Percentiles rank a stretch among this genome's conserved stretches.
These are phyloP conservation scores for Eledone cirrhosa DNA, from an alignment of 2,888 invertebrate genomes.

Conservation along the genomic window DNA sequence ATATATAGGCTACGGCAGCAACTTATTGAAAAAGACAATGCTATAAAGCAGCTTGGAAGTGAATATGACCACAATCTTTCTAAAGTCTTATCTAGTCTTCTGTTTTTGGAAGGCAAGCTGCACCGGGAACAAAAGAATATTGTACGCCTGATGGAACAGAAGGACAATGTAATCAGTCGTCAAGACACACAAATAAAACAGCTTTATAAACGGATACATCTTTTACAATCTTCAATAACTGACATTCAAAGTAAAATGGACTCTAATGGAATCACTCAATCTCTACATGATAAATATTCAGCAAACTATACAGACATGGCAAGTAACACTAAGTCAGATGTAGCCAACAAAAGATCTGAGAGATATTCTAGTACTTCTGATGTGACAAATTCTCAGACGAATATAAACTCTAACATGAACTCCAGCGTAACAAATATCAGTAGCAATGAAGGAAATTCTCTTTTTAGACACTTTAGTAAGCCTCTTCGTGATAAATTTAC, in stretches of 20 bases:
- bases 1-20: slow-evolving; percentile 11
- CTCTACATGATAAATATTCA: slow-evolving; percentile 24
- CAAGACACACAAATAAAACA: slow-evolving; percentile 49
- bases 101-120: slow-evolving; percentile 53
- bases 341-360: neutral
- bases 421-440: neutral
- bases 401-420: neutral
- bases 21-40: slow-evolving; percentile 17
- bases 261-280: slow-evolving; percentile 43
- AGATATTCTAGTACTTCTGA: neutral
- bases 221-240: slow-evolving; percentile 46
- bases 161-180: slow-evolving; percentile 45
- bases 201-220: slow-evolving; percentile 47
- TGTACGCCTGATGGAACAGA: slow-evolving; percentile 42
- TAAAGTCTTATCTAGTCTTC: slow-evolving; percentile 33
- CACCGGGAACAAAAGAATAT: slow-evolving; percentile 49
- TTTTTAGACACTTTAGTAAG: slow-evolving; percentile 7
- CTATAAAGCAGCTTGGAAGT: neutral
- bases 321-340: too few relatives aligned
- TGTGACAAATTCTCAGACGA: neutral
- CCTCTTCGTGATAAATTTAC: slow-evolving; percentile 43
- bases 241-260: slow-evolving; percentile 48
- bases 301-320: too few relatives aligned
- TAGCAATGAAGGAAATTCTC: neutral
- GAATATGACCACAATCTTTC: slow-evolving; percentile 25